Conservation (phyloP, 2,797 vertebrate species). For the Echiichthys vipera region DNA sequence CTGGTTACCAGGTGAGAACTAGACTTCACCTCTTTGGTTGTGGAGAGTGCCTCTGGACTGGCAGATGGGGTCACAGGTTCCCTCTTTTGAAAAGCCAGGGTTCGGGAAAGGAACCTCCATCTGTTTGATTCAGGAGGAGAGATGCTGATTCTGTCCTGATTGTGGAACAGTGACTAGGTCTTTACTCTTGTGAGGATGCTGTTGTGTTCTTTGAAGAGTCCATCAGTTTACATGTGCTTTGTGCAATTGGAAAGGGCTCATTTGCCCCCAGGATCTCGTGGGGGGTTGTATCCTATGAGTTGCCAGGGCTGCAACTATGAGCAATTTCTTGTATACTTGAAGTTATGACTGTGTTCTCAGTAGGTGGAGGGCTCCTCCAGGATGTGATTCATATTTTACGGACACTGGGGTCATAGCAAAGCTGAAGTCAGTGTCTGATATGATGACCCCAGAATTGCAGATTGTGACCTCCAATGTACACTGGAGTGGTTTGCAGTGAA, state of each 20-base stretch:
- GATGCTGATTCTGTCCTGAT: neutral
- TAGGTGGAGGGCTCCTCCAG: neutral
- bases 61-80: neutral
- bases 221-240: neutral
- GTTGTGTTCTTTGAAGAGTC: neutral
- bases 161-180: neutral
- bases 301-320: too few relatives aligned
- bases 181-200: neutral
- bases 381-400: neutral
- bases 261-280: too few relatives aligned
- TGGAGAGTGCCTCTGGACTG: neutral
- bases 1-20: constrained; percentile 90
- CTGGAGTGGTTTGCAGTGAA: neutral
- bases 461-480: neutral
- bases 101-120: neutral
- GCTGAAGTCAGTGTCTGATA: neutral
- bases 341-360: neutral
- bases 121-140: neutral
- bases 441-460: neutral
- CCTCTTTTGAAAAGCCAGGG: neutral
- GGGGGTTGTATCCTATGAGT: too few relatives aligned
- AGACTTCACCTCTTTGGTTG: neutral
- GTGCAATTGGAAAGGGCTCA: neutral
- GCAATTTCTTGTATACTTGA: neutral
- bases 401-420: neutral